Evolutionary conservation across 2,888 invertebrate species (phyloP).

Genomic region (Leucophenga montana): DNA sequence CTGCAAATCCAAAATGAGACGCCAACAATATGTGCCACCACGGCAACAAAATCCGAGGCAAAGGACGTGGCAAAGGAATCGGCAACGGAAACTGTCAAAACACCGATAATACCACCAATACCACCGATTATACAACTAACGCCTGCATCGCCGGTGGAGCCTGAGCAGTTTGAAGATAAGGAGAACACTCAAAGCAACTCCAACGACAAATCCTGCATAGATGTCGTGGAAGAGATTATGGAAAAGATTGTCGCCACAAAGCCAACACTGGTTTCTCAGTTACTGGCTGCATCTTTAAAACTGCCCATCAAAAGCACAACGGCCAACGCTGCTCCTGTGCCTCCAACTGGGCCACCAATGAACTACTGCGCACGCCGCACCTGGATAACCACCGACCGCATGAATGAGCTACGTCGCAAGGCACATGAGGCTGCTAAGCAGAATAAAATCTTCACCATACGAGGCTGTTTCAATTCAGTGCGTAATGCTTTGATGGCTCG

Average conservation of each 20-base stretch:
- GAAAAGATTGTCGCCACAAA: neutral
- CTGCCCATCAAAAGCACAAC: neutral
- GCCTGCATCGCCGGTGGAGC: constrained; percentile 36
- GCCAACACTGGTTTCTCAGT: too few species aligned
- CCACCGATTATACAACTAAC: constrained; percentile 53
- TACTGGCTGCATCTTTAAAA: too few species aligned
- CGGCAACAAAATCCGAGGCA: constrained; percentile 19
- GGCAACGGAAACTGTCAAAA: constrained; percentile 41
- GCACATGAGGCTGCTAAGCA: constrained; percentile 80
- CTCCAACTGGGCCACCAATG: constrained; percentile 54
- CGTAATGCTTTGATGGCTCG: constrained; percentile 80
- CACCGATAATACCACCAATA: neutral
- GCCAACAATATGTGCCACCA: constrained; percentile 55
- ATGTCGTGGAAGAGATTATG: neutral
- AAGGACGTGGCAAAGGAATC: constrained; percentile 49
- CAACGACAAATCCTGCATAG: neutral
- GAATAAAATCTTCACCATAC: constrained; percentile 80
- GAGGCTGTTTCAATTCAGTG: constrained; percentile 82
- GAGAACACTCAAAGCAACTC: neutral
- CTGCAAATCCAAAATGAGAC: constrained; percentile 39
- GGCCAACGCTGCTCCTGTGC: constrained; percentile 10
- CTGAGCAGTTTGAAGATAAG: neutral
- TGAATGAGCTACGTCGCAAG: constrained; percentile 78
- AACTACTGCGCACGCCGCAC: constrained; percentile 66
- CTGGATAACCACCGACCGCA: constrained; percentile 79